These are phyloP conservation scores for Zosterops borbonicus DNA, from an alignment of 2,113 vertebrate genomes.

Conservation along the genomic window DNA sequence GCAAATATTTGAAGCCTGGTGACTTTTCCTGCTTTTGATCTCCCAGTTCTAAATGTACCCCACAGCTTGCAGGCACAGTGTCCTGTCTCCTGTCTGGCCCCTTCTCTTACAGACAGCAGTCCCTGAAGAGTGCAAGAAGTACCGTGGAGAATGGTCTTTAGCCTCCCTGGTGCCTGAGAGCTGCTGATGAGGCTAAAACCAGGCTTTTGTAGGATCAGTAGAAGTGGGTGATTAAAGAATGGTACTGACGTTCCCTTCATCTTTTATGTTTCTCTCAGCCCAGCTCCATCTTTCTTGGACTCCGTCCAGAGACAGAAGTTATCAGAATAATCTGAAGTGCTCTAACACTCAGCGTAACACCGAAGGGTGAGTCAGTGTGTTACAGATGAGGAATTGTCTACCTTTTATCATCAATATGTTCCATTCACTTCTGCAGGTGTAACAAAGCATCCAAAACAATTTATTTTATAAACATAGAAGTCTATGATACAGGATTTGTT, in stretches of 20 bases:
- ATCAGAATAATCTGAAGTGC: background rate
- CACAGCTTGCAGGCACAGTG: fast-evolving
- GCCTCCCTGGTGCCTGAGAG: background rate
- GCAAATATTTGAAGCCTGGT: background rate
- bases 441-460: background rate
- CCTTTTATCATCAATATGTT: fast-evolving
- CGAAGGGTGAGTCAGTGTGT: background rate
- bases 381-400: background rate
- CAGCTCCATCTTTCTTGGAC: background rate
- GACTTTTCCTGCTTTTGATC: background rate
- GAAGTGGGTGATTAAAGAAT: background rate
- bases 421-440: background rate
- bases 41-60: background rate
- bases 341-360: background rate
- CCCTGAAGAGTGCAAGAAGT: background rate
- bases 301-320: background rate
- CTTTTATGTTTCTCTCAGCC: background rate
- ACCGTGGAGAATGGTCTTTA: background rate
- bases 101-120: background rate
- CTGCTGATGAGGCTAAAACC: background rate
- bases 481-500: background rate
- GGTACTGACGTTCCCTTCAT: fast-evolving
- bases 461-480: background rate
- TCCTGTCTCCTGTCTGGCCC: background rate
- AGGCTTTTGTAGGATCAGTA: background rate